phyloP scores from a whole-genome alignment of 2,113 vertebrate species.

The Nycticebus coucang region DNA sequence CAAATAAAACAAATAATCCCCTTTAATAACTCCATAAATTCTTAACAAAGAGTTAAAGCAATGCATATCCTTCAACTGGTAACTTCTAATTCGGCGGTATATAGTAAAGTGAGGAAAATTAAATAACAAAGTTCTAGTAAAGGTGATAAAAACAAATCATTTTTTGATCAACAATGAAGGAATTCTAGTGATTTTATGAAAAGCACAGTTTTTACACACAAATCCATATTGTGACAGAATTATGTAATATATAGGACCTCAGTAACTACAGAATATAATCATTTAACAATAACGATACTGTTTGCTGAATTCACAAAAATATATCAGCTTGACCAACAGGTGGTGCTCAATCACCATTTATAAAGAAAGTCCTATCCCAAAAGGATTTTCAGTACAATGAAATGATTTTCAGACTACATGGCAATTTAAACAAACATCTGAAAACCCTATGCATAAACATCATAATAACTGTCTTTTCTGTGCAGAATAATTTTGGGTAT shows the following conservation, averaged over 20 bases:
- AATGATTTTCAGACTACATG: constrained; percentile 5
- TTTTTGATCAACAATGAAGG: constrained; percentile 45
- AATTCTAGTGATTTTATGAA: background rate
- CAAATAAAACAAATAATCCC: background rate
- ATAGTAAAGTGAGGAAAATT: background rate
- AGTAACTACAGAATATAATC: background rate
- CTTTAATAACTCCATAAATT: background rate
- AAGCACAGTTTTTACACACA: background rate
- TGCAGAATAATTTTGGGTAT: background rate
- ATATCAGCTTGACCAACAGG: constrained; percentile 67
- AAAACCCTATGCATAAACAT: constrained; percentile 31
- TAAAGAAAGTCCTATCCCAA: background rate
- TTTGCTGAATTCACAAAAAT: constrained; percentile 55
- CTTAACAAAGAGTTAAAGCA: background rate
- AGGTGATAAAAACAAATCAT: background rate
- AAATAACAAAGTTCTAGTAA: background rate
- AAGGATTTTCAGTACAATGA: background rate
- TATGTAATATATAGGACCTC: background rate
- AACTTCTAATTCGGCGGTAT: background rate
- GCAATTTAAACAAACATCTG: constrained; percentile 19
- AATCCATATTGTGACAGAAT: background rate
- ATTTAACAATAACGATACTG: background rate
- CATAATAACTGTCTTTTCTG: background rate
- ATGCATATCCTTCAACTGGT: background rate
- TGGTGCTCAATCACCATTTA: constrained; percentile 72